Conservation (phyloP, 2,113 vertebrate genomes). For the Myotis brandtii region DNA sequence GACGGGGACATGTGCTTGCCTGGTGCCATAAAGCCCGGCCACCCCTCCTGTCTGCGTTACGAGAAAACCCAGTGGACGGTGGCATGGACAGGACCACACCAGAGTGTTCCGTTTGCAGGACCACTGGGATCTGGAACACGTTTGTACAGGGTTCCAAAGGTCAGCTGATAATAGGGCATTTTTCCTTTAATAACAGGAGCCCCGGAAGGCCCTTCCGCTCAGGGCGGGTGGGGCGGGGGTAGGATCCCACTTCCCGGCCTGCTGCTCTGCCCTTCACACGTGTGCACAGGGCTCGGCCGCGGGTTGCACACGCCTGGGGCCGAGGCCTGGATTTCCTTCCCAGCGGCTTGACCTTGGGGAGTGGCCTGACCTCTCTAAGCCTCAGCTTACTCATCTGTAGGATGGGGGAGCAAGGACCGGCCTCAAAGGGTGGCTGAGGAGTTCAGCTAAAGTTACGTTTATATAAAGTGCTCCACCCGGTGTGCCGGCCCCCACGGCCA, state of each 20-base stretch:
- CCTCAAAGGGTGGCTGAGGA: neutral
- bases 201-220: neutral
- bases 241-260: neutral
- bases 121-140: neutral
- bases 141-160: neutral
- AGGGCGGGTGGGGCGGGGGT: neutral
- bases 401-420: too few relatives aligned
- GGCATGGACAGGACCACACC: accelerated
- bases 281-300: accelerated
- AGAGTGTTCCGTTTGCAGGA: neutral
- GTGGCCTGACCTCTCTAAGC: neutral
- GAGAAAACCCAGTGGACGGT: accelerated
- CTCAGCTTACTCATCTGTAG: neutral
- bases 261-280: accelerated
- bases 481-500: neutral
- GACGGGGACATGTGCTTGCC: neutral
- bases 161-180: neutral
- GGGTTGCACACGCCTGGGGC: neutral
- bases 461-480: neutral
- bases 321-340: neutral
- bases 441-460: neutral
- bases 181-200: neutral
- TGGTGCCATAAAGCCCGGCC: neutral
- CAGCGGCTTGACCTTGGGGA: neutral
- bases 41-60: accelerated